Evolutionary conservation across 2,888 invertebrate genomes (phyloP).

Genomic region (Pterostichus madidus): DNA sequence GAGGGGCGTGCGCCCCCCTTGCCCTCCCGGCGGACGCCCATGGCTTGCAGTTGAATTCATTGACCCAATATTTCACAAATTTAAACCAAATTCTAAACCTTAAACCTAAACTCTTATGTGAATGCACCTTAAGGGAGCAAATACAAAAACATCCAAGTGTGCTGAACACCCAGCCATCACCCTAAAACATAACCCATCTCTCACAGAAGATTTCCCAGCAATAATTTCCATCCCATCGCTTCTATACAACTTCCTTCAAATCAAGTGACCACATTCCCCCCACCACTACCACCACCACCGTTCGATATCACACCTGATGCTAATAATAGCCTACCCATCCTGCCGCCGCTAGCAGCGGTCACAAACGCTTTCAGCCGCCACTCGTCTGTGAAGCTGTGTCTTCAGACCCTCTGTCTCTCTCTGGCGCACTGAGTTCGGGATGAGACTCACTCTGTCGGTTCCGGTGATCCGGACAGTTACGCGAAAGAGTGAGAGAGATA

Average conservation of each 20-base stretch:
- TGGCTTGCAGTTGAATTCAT: too few relatives aligned
- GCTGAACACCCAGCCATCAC: too few relatives aligned
- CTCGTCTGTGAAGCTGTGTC: conserved; percentile 8
- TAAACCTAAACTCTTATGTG: too few relatives aligned
- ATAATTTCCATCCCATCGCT: not conserved
- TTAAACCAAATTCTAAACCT: too few relatives aligned
- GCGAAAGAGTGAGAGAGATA: not conserved
- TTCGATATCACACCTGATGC: conserved; percentile 6
- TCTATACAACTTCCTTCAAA: not conserved
- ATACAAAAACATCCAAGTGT: too few relatives aligned
- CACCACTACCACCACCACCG: not conserved
- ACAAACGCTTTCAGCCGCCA: conserved; percentile 25
- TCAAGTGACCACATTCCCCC: too few relatives aligned
- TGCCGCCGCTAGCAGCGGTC: not conserved
- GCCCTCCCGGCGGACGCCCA: too few relatives aligned
- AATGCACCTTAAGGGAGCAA: too few relatives aligned
- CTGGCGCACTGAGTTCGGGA: not conserved
- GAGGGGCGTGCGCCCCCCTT: too few relatives aligned
- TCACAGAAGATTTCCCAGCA: too few relatives aligned
- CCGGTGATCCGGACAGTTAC: conserved; percentile 1
- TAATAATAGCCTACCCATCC: conserved; percentile 23
- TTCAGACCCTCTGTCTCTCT: not conserved
- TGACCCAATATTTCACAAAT: too few relatives aligned
- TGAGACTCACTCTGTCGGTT: not conserved
- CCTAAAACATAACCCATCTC: too few relatives aligned